Conservation (phyloP, 2,797 vertebrate species). For the Semotilus atromaculatus region DNA sequence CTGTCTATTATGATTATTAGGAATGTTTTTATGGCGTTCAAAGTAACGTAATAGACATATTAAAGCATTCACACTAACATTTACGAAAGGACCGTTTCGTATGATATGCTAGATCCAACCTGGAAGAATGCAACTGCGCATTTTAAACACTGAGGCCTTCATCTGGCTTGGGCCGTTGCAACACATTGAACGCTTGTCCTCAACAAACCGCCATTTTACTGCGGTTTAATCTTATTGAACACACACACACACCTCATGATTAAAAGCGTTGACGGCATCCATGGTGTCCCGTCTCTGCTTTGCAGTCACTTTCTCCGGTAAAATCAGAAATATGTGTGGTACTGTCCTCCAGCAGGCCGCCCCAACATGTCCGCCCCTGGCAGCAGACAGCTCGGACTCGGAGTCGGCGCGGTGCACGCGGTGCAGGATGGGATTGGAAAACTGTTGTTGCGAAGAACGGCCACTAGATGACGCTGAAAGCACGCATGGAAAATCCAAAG, state of each 20-base stretch:
- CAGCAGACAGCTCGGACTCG: conserved; percentile 47
- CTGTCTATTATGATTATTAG: neutral
- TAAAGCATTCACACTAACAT: neutral
- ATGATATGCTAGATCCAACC: neutral
- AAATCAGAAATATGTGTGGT: conserved; percentile 60
- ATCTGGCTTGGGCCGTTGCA: conserved; percentile 6
- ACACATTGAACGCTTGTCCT: conserved; percentile 57
- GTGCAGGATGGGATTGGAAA: conserved; percentile 53
- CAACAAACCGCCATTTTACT: conserved; percentile 47
- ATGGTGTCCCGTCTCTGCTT: conserved; percentile 69
- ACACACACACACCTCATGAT: conserved; percentile 77
- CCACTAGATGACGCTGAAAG: conserved; percentile 24
- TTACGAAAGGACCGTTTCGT: neutral
- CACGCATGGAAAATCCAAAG: neutral
- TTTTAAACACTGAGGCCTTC: conserved; percentile 42
- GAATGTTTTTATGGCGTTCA: neutral
- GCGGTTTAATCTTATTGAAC: neutral
- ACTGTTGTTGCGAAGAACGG: neutral
- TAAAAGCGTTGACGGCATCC: conserved; percentile 86
- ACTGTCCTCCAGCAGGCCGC: conserved; percentile 73
- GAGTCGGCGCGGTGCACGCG: conserved; percentile 52
- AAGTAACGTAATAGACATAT: neutral
- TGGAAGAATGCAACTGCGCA: neutral
- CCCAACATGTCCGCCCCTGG: conserved; percentile 81
- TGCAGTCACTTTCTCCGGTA: conserved; percentile 54